Percentiles rank a stretch among this genome's conserved stretches.
phyloP scores from a whole-genome alignment of 2,113 vertebrate species.

The Microtus montanus region DNA sequence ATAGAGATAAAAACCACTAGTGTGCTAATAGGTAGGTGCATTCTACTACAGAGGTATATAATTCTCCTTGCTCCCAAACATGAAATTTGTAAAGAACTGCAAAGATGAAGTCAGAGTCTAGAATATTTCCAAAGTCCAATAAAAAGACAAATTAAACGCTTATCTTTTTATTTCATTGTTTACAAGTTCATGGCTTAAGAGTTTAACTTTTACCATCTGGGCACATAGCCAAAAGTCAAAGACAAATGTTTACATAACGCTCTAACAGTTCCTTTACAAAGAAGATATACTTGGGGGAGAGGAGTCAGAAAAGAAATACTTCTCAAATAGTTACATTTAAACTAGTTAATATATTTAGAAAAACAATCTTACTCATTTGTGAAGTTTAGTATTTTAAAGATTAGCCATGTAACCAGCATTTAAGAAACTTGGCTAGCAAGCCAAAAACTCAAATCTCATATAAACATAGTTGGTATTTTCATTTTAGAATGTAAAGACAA shows the following conservation, averaged over 20 bases:
- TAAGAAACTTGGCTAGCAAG: constrained; percentile 1
- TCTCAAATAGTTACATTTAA: constrained; percentile 37
- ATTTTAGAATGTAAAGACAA: background rate
- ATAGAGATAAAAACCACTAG: background rate
- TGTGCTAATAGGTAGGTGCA: background rate
- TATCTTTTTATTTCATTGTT: constrained; percentile 27
- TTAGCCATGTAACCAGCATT: background rate
- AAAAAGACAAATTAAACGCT: background rate
- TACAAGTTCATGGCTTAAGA: constrained; percentile 25
- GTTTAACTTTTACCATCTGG: constrained; percentile 37
- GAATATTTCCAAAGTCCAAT: constrained; percentile 38
- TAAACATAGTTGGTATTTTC: background rate
- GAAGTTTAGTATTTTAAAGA: background rate
- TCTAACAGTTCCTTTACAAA: constrained; percentile 16
- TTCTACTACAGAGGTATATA: background rate
- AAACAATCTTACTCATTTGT: background rate
- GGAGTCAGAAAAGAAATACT: background rate
- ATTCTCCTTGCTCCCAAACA: background rate
- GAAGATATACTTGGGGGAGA: background rate
- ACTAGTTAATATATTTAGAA: background rate
- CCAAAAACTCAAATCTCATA: constrained; percentile 1
- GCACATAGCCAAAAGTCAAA: constrained; percentile 27
- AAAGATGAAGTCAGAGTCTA: background rate
- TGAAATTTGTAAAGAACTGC: constrained; percentile 29
- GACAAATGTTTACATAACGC: background rate